Conservation (phyloP, 2,888 invertebrate genomes). For the Serripes groenlandicus region DNA sequence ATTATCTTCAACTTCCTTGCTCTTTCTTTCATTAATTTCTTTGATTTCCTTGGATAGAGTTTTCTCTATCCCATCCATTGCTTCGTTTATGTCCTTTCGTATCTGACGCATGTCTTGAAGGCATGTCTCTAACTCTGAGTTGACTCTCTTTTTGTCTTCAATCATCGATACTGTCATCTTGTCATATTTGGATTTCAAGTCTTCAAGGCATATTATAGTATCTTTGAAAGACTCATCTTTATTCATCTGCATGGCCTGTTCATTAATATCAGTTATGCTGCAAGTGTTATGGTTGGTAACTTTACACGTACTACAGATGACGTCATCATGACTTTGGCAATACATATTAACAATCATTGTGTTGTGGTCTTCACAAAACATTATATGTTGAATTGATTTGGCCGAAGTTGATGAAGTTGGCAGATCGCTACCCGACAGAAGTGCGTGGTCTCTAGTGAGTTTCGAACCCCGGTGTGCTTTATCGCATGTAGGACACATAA, state of each 20-base stretch:
- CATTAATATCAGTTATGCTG: neutral
- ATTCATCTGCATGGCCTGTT: neutral
- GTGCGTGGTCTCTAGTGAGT: neutral
- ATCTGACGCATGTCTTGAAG: neutral
- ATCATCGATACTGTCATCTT: neutral
- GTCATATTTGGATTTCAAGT: neutral
- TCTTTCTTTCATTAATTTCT: neutral
- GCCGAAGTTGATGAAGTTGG: neutral
- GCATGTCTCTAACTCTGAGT: neutral
- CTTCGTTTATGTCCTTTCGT: neutral
- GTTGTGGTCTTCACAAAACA: neutral
- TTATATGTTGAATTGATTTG: neutral
- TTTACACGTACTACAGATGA: neutral
- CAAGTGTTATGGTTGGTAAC: neutral
- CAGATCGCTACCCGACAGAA: neutral
- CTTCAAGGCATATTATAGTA: neutral
- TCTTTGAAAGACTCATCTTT: neutral
- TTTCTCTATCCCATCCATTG: neutral
- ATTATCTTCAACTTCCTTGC: neutral
- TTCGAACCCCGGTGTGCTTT: neutral
- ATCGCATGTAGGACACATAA: neutral
- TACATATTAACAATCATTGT: neutral
- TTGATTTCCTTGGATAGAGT: neutral
- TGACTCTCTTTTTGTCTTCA: neutral
- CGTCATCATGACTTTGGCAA: conserved; percentile 5